These are phyloP conservation scores for Ispidina lecontei DNA, from an alignment of 2,797 vertebrate species.

Conservation along the genomic window DNA sequence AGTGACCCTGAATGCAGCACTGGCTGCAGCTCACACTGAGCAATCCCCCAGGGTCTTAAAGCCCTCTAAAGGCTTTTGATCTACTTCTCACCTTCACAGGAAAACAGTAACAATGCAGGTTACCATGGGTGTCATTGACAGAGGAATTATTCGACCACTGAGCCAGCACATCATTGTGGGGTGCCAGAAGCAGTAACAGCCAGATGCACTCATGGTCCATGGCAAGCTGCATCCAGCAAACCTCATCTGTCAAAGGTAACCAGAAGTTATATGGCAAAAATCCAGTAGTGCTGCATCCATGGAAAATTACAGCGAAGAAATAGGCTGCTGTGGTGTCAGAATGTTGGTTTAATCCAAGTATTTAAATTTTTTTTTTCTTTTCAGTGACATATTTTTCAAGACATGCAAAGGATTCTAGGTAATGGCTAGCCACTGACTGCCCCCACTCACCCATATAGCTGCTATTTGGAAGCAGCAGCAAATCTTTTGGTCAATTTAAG, in stretches of 20 bases:
- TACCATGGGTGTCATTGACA: neutral
- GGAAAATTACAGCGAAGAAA: slow-evolving; percentile 48
- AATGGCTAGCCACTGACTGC: neutral
- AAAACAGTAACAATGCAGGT: neutral
- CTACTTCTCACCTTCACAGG: neutral
- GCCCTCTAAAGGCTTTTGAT: neutral
- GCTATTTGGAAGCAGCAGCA: neutral
- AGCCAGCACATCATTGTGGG: rapidly evolving
- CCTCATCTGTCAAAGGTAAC: neutral
- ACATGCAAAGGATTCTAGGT: neutral
- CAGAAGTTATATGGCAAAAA: neutral
- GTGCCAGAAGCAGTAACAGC: neutral
- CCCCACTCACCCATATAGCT: neutral
- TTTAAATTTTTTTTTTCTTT: neutral
- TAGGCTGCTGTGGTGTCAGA: neutral
- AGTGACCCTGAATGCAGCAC: neutral
- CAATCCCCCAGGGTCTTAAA: neutral
- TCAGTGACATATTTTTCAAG: slow-evolving; percentile 20
- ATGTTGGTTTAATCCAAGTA: slow-evolving; percentile 15
- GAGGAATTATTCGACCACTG: neutral
- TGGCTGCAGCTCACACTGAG: neutral
- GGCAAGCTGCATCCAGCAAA: neutral
- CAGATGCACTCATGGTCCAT: neutral
- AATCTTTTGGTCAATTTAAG: neutral
- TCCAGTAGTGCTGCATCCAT: neutral